Percentiles rank a stretch among this genome's conserved stretches.
Evolutionary conservation across 1,140 invertebrate species (phyloP).

Genomic region (Zaprionus gabonicus): DNA sequence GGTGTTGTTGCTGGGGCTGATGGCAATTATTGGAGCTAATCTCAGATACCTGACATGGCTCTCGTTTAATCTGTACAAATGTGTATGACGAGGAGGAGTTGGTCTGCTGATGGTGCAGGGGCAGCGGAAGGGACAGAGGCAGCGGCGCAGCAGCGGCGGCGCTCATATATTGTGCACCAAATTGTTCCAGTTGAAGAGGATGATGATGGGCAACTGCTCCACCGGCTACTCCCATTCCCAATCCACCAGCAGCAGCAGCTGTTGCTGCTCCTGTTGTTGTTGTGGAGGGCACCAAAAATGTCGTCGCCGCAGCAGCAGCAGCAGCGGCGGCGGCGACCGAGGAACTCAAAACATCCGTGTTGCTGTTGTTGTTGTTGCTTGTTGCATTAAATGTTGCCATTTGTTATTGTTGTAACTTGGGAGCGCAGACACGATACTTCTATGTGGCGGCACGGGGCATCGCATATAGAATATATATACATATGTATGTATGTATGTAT

Average conservation of each 20-base stretch:
- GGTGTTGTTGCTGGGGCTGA: constrained; percentile 83
- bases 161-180: constrained; percentile 60
- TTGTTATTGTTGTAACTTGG: constrained; percentile 44
- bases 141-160: constrained; percentile 34
- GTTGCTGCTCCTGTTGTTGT: constrained; percentile 38
- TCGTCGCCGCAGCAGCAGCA: constrained; percentile 58
- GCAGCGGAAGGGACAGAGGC: constrained; percentile 34
- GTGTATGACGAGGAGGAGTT: constrained; percentile 78
- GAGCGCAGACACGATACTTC: constrained; percentile 7
- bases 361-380: constrained; percentile 58
- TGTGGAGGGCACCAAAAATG: constrained; percentile 72
- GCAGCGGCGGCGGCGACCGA: constrained; percentile 61
- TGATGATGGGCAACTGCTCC: constrained; percentile 37
- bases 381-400: constrained; percentile 74
- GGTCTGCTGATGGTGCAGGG: constrained; percentile 66
- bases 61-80: constrained; percentile 86
- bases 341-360: constrained; percentile 72
- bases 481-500: constrained; percentile 34
- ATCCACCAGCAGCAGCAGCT: constrained; percentile 8
- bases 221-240: constrained; percentile 46
- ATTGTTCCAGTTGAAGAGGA: constrained; percentile 53
- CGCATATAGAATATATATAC: constrained; percentile 16
- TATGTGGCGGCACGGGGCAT: constrained; percentile 34
- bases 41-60: constrained; percentile 88
- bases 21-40: constrained; percentile 86